Evolutionary conservation across 2,113 vertebrate species (phyloP), one percentile per base, ranked within the genome.

Genomic region (Ameiurus melas): DNA sequence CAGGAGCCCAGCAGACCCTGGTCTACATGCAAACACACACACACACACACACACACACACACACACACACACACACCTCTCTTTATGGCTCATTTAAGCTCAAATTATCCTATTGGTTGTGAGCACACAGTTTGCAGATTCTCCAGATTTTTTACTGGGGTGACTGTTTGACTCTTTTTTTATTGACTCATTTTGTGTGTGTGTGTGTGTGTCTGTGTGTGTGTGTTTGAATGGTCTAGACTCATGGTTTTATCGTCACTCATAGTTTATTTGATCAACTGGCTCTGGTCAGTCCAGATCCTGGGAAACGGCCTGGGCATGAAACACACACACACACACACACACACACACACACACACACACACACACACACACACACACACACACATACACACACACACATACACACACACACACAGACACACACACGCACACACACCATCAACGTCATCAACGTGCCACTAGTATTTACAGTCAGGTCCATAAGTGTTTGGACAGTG

Each of bases 211-310:
- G 87, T 78, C 68, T 85, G 64, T 71, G 77, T 88, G 88, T 86
- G 58, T 88, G 85, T 82, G 6, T 89, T 47, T n/a, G 57, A 70
- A 51, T 71, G 33, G 39, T 75, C 55, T 77, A 77, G 39, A 77
- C 39, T 47, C 53, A 77, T 51, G 58, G 70, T 79, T 89, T 88
- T 64, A 85, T 90, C 85, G 68, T 89, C 79, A 86, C 71, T 90
- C 85, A 84, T 75, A 70, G 88, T 89, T 84, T 90, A 85, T 90
- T 85, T 91, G 77, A 88, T 89, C 83, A 79, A 84, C 86, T 88
- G 77, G 62, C n/a, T 71, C 70, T 84, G 87, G 68, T 68, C 85
- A 17, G 68, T 88, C 53, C 70, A 88, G 89, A 87, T 89, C 79
- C 90, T 87, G 71, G 81, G 43, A 84, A 68, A 30, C 14, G 3